Percentiles rank a stretch among this genome's conserved stretches.
Conservation (phyloP, 2,797 vertebrate species). For the Sebastes jordani region DNA sequence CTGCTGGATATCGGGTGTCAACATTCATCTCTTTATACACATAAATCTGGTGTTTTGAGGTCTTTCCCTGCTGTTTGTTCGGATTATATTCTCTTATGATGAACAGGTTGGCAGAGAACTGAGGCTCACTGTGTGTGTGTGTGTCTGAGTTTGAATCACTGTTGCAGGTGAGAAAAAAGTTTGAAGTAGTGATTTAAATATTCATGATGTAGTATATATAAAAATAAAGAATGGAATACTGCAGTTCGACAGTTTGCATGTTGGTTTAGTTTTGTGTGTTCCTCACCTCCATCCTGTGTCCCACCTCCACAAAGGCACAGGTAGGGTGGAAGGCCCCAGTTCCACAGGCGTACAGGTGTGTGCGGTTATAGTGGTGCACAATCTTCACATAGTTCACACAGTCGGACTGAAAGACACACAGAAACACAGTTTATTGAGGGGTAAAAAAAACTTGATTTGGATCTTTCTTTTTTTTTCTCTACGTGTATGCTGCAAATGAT, state of each 20-base stretch:
- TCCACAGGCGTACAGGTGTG: slow-evolving; percentile 93
- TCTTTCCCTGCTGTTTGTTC: neutral
- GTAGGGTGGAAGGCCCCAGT: slow-evolving; percentile 96
- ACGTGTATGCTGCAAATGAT: too few relatives aligned
- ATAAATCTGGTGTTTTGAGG: neutral
- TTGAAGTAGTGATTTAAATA: too few relatives aligned
- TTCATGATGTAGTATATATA: neutral
- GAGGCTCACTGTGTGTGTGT: neutral
- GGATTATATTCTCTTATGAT: neutral
- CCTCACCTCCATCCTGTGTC: slow-evolving; percentile 90
- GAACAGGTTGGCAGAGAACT: neutral
- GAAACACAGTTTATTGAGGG: neutral
- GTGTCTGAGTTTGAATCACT: too few relatives aligned
- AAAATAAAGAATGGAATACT: neutral
- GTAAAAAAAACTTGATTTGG: neutral
- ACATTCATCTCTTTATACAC: neutral
- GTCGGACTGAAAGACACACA: slow-evolving; percentile 84
- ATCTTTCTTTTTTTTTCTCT: neutral
- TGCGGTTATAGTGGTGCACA: slow-evolving; percentile 92
- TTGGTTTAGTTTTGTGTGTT: neutral
- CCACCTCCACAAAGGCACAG: slow-evolving; percentile 92
- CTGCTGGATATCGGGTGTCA: neutral
- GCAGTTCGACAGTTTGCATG: neutral
- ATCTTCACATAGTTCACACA: slow-evolving; percentile 98
- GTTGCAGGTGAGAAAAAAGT: too few relatives aligned